These are phyloP conservation scores for Bicyclus anynana DNA, from an alignment of 1,140 invertebrate genomes.

Conservation along the genomic window DNA sequence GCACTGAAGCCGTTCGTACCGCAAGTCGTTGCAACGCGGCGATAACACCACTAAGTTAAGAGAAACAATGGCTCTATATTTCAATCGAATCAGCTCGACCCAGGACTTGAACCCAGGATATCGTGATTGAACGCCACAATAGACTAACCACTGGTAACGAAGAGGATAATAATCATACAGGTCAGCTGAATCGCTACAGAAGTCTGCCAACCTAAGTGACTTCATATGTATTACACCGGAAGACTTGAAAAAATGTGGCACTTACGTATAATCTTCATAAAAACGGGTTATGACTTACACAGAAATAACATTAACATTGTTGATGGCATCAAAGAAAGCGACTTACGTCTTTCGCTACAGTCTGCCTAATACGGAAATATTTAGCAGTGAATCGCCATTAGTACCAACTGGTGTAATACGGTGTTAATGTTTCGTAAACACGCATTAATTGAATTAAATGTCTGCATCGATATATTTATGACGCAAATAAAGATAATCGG, in stretches of 20 bases:
- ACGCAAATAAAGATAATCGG: not conserved
- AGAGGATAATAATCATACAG: too few species aligned
- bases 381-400: conserved; percentile 15
- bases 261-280: not conserved
- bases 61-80: too few species aligned
- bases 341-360: not conserved
- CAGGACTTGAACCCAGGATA: too few species aligned
- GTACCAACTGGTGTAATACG: conserved; percentile 9
- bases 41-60: too few species aligned
- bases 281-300: not conserved
- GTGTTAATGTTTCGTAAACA: conserved; percentile 22
- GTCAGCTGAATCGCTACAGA: too few species aligned
- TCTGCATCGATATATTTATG: conserved; percentile 36
- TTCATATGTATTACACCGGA: not conserved
- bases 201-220: too few species aligned
- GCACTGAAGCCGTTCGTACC: too few species aligned
- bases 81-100: too few species aligned
- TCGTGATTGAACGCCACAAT: too few species aligned
- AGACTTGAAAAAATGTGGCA: not conserved
- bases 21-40: too few species aligned
- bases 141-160: too few species aligned
- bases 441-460: conserved; percentile 31
- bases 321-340: not conserved
- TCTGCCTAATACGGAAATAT: conserved; percentile 9
- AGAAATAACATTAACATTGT: not conserved